These are phyloP conservation scores for Balanococcus diminutus DNA, from an alignment of 2,888 invertebrate species.

Conservation along the genomic window DNA sequence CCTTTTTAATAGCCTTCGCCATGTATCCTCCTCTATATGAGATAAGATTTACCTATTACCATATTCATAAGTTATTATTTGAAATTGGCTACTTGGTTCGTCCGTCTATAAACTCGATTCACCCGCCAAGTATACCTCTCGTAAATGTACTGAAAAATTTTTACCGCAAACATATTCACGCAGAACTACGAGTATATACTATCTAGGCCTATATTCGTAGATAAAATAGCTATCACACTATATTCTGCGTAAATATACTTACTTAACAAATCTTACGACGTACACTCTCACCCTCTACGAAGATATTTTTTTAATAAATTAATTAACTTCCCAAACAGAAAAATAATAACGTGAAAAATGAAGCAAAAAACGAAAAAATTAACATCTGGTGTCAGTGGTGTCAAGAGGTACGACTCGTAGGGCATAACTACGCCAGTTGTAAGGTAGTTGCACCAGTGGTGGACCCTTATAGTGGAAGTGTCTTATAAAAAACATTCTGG, in stretches of 20 bases:
- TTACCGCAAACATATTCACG: no score
- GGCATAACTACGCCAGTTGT: not conserved
- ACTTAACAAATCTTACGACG: no score
- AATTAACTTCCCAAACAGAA: not conserved
- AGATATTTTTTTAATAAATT: no score
- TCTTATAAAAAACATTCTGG: no score
- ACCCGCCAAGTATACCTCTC: not conserved
- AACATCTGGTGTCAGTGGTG: not conserved
- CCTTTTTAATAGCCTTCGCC: conserved; percentile 47
- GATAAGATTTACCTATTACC: conserved; percentile 45
- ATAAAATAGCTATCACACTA: no score
- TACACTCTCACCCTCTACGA: no score
- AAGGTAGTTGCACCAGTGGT: no score
- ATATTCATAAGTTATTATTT: conserved; percentile 52
- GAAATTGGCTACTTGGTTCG: conserved; percentile 38
- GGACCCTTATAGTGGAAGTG: no score
- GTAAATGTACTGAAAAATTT: not conserved
- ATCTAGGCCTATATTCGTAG: no score
- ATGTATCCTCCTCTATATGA: not conserved
- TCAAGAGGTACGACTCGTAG: not conserved
- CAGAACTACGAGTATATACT: no score
- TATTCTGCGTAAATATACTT: no score
- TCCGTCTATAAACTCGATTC: not conserved
- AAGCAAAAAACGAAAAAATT: not conserved
- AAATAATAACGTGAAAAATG: not conserved